These are phyloP conservation scores for Baryphthengus martii DNA, from an alignment of 2,113 vertebrate genomes.

Conservation along the genomic window DNA sequence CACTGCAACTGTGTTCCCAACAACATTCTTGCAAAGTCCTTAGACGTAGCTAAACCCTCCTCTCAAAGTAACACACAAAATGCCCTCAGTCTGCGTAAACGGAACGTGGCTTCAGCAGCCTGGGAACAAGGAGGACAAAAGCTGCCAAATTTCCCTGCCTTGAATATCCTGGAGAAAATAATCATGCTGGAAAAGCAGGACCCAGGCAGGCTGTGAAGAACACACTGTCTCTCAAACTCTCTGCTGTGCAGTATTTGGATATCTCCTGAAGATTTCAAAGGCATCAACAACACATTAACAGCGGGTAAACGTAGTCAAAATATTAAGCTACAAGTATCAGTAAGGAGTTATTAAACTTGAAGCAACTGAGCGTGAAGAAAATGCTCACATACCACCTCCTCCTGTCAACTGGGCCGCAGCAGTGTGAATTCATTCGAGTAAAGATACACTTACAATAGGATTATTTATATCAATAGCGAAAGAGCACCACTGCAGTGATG, in stretches of 20 bases:
- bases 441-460: not conserved
- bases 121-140: not conserved
- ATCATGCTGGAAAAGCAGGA: not conserved
- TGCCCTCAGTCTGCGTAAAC: accelerated
- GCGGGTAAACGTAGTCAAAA: not conserved
- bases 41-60: not conserved
- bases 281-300: accelerated
- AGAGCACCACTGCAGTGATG: not conserved
- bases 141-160: not conserved
- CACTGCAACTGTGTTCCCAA: not conserved
- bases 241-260: accelerated
- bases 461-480: not conserved
- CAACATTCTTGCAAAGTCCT: not conserved
- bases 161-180: not conserved
- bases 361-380: not conserved
- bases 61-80: not conserved
- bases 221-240: accelerated
- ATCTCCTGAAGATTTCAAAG: not conserved
- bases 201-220: accelerated
- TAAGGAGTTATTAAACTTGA: not conserved
- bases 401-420: not conserved
- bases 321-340: not conserved
- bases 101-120: not conserved
- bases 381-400: not conserved
- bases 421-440: accelerated